Base-by-base conservation (phyloP, 1,140 invertebrate genomes). In the Platyscapa corneri region DNA sequence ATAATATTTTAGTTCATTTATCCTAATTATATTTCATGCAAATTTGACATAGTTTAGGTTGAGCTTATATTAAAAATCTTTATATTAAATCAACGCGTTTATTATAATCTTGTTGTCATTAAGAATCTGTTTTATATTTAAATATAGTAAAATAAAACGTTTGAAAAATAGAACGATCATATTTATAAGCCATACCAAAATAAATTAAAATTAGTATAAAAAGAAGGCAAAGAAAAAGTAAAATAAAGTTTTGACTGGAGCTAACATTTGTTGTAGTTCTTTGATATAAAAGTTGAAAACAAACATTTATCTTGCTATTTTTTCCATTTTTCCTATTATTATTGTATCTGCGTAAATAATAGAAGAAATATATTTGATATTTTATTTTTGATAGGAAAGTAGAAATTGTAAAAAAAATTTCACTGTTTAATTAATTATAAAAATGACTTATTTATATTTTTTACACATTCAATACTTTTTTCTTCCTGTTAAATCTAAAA, bases 401-500 rank as follows among this genome's bases (percentile, higher is more conserved):
- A 72, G 30, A 32, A 12, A 27, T 20, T 82, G 30, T n/a, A 12
- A 27, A 77, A 74, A 86, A 88, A 89, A 90, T 87, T 91, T 88
- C 82, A 91, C 90, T 91, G 88, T 86, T 74, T 87, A 86, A 87
- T 86, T 89, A 89, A 90, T 91, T 88, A 76, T 84, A 34, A 89
- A 87, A 88, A 86, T 78, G 16, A 20, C 10, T 30, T 49, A 23
- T 18, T 5, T 39, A 6, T 32, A 32, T 46, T 37, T 20, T 16
- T 0, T 37, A 20, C 34, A 20, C 67, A 70, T 70, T 70, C 1
- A 10, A n/a, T 56, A 37, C 27, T 42, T 75, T 42, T 75, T 60
- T 14, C 42, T 20, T 46, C 65, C 34, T 80, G 65, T 42, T 16
- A 75, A 27, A 46, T 16, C 27, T 23, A 2, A 46, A 27, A 14